Evolutionary conservation across 2,797 vertebrate genomes (phyloP).

Genomic region (Phoebastria nigripes): DNA sequence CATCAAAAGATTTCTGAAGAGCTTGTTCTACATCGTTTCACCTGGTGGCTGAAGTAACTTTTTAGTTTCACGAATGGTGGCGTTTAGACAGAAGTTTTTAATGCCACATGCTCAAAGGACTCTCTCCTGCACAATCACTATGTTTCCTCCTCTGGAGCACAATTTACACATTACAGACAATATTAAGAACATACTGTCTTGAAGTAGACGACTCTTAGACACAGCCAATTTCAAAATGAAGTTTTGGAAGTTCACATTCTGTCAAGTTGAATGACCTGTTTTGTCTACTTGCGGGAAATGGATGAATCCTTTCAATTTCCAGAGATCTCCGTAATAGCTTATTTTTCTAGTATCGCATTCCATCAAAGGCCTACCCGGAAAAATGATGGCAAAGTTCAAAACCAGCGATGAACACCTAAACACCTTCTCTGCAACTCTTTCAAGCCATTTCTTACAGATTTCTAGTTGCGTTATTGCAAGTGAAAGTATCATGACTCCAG

Average conservation of each 20-base stretch:
- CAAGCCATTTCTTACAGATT: not conserved
- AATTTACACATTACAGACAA: not conserved
- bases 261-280: not conserved
- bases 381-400: not conserved
- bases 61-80: not conserved
- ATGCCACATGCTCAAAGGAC: not conserved
- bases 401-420: not conserved
- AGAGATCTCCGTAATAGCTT: not conserved
- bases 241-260: not conserved
- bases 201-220: not conserved
- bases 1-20: not conserved
- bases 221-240: not conserved
- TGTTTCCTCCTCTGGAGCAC: not conserved
- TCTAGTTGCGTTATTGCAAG: not conserved
- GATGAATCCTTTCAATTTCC: not conserved
- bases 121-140: not conserved
- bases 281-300: not conserved
- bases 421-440: not conserved
- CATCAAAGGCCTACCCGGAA: not conserved
- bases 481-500: not conserved
- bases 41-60: not conserved
- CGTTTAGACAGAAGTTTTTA: not conserved
- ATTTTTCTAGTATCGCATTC: not conserved
- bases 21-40: not conserved
- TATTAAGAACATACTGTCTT: not conserved